phyloP scores from a whole-genome alignment of 2,888 invertebrate species.

The Neoscelio sp. region DNA sequence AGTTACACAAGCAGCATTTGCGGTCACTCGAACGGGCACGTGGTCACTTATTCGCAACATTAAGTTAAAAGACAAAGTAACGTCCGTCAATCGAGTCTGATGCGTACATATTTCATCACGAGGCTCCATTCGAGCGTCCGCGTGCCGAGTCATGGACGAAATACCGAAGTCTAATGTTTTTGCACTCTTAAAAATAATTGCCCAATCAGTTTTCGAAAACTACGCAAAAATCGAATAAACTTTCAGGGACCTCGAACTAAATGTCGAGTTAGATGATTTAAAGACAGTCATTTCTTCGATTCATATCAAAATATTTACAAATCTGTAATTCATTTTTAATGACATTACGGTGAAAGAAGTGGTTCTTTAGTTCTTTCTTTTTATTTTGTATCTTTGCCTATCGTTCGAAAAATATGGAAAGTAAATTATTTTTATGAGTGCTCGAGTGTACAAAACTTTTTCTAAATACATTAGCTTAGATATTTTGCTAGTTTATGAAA shows the following conservation, averaged over 20 bases:
- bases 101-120: slow-evolving; percentile 73
- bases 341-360: too few relatives aligned
- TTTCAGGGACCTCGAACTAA: too few relatives aligned
- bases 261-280: too few relatives aligned
- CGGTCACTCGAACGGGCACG: slow-evolving; percentile 71
- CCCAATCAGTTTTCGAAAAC: background rate
- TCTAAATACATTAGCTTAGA: slow-evolving; percentile 55
- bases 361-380: too few relatives aligned
- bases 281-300: too few relatives aligned
- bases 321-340: too few relatives aligned
- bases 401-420: too few relatives aligned
- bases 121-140: slow-evolving; percentile 74
- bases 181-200: slow-evolving; percentile 68
- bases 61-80: slow-evolving; percentile 69
- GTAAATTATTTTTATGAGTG: too few relatives aligned
- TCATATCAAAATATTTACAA: too few relatives aligned
- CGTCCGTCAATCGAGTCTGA: slow-evolving; percentile 74
- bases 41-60: slow-evolving; percentile 72
- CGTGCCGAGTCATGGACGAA: slow-evolving; percentile 45
- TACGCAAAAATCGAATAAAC: background rate
- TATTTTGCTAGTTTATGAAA: slow-evolving; percentile 46
- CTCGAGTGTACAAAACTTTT: slow-evolving; percentile 66
- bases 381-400: too few relatives aligned
- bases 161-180: slow-evolving; percentile 65
- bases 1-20: slow-evolving; percentile 68